Conservation (phyloP, 2,797 vertebrate genomes). For the Lepus oiostolus region DNA sequence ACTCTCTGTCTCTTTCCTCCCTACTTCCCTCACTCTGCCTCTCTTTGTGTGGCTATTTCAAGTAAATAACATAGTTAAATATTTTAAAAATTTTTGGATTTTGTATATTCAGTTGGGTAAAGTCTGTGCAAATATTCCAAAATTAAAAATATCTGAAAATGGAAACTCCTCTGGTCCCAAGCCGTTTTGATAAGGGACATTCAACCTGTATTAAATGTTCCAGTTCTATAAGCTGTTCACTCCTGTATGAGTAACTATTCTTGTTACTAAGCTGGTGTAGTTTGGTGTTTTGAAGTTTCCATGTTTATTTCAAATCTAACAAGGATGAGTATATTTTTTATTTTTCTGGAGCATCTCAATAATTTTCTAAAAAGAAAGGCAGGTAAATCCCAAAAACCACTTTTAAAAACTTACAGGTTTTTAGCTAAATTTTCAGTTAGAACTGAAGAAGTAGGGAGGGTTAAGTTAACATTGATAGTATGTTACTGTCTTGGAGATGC, state of each 20-base stretch:
- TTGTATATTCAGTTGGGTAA: neutral
- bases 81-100: neutral
- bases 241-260: neutral
- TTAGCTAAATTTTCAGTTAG: slow-evolving; percentile 42
- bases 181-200: neutral
- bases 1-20: too few species aligned
- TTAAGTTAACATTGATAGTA: neutral
- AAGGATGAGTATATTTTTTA: neutral
- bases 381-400: slow-evolving; percentile 14
- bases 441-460: neutral
- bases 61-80: too few species aligned
- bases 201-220: neutral
- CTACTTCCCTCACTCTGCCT: too few species aligned
- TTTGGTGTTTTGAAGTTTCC: neutral
- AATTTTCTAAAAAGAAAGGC: slow-evolving; percentile 19
- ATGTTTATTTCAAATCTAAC: slow-evolving; percentile 57
- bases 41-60: too few species aligned
- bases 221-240: neutral
- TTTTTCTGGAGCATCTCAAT: slow-evolving; percentile 39
- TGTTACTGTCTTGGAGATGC: slow-evolving; percentile 47
- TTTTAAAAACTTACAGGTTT: neutral
- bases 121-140: neutral
- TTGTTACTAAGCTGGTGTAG: neutral
- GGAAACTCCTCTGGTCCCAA: neutral
- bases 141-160: neutral